Evolutionary conservation across 2,113 vertebrate genomes (phyloP).

Genomic region (Pachypanchax playfairii): DNA sequence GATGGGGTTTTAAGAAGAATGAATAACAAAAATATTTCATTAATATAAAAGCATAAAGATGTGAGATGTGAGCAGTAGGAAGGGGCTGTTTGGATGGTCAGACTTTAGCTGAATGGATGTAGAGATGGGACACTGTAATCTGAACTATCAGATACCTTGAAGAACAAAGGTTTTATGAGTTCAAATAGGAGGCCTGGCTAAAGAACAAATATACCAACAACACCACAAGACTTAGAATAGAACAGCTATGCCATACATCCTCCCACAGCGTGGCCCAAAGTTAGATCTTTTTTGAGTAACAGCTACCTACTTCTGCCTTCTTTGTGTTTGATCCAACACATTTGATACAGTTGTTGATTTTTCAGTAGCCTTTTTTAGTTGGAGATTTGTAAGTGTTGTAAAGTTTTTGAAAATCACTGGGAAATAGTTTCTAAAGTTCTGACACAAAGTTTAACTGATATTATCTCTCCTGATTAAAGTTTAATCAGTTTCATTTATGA

Average conservation of each 20-base stretch:
- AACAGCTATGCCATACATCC: conserved; percentile 51
- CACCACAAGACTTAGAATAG: conserved; percentile 55
- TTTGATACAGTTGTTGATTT: neutral
- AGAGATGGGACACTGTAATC: neutral
- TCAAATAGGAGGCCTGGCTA: conserved; percentile 38
- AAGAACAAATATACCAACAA: conserved; percentile 56
- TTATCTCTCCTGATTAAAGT: neutral
- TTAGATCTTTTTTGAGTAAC: conserved; percentile 16
- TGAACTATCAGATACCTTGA: neutral
- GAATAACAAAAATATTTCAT: neutral
- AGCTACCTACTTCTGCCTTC: conserved; percentile 29
- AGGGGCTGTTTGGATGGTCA: neutral
- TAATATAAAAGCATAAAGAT: neutral
- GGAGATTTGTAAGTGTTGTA: neutral
- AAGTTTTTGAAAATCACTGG: neutral
- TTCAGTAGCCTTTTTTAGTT: neutral
- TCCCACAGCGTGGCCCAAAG: conserved; percentile 43
- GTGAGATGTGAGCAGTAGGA: neutral
- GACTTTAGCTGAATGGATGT: neutral
- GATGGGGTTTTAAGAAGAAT: too few relatives aligned
- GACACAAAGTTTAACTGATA: too few relatives aligned
- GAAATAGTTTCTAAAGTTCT: neutral
- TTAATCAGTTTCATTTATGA: neutral
- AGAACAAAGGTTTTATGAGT: conserved; percentile 36
- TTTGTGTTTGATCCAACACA: neutral